Evolutionary conservation across 2,113 vertebrate genomes (phyloP).

Genomic region (Chrysemys picta): DNA sequence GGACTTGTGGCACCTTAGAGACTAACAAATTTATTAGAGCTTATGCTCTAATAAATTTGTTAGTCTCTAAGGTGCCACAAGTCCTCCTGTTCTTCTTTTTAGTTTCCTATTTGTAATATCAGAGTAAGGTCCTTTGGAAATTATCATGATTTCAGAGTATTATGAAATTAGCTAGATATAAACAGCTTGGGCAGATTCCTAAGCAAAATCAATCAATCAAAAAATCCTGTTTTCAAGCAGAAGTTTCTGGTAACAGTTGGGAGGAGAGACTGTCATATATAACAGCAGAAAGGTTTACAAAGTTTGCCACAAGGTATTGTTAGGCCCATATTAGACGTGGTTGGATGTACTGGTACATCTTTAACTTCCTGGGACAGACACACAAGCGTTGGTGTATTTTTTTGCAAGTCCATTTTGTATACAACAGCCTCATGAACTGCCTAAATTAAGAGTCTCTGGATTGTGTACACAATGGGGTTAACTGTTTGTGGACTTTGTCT

Average conservation of each 20-base stretch:
- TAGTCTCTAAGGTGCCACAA: too few species aligned
- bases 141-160: not conserved
- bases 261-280: not conserved
- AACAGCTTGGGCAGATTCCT: not conserved
- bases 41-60: too few species aligned
- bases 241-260: not conserved
- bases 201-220: not conserved
- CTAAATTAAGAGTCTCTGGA: not conserved
- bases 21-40: too few species aligned
- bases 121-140: not conserved
- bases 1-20: too few species aligned
- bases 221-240: not conserved
- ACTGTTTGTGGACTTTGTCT: not conserved
- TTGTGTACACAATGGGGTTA: rapidly evolving
- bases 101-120: not conserved
- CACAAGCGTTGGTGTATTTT: not conserved
- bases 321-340: too few species aligned
- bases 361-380: not conserved
- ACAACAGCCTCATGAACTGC: not conserved
- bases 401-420: not conserved
- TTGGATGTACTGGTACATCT: not conserved
- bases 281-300: not conserved
- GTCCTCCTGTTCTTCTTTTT: too few species aligned
- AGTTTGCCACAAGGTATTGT: not conserved
- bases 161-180: not conserved